A percentile compares a stretch with the other conserved stretches of the same genome.
These are phyloP conservation scores for Bombus terrestris DNA, from an alignment of 1,140 invertebrate genomes.

Conservation along the genomic window DNA sequence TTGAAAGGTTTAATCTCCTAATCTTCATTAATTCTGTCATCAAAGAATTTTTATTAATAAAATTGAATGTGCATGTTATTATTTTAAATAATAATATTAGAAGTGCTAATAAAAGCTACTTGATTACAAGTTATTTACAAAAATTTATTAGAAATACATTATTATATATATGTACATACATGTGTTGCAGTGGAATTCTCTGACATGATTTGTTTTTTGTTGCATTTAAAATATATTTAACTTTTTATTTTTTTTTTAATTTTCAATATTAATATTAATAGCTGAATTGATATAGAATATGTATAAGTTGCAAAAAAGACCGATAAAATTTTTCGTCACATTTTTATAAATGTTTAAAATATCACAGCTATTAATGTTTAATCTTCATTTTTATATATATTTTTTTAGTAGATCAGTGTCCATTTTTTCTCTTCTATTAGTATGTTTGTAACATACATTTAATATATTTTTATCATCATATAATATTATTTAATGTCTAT, in stretches of 20 bases:
- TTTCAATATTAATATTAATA: constrained; percentile 54
- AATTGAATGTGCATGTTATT: background rate
- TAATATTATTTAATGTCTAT: background rate
- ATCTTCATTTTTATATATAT: constrained; percentile 16
- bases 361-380: constrained; percentile 35
- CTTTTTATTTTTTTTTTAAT: constrained; percentile 9
- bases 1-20: background rate
- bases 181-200: constrained; percentile 21
- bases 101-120: background rate
- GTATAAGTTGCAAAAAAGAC: constrained; percentile 1
- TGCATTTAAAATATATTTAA: constrained; percentile 36
- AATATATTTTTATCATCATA: background rate
- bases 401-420: constrained; percentile 66
- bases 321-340: constrained; percentile 1
- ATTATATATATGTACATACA: background rate
- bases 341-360: constrained; percentile 17
- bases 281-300: constrained; percentile 35
- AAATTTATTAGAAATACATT: constrained; percentile 19
- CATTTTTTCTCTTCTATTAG: constrained; percentile 61
- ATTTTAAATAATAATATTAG: constrained; percentile 1
- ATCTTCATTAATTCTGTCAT: background rate
- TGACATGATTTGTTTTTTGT: constrained; percentile 20
- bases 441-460: background rate
- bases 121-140: background rate
- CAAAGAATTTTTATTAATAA: background rate